A percentile compares a stretch with the other conserved stretches of the same genome.
Conservation (phyloP, 2,888 invertebrate genomes). For the Eupithecia tripunctaria region DNA sequence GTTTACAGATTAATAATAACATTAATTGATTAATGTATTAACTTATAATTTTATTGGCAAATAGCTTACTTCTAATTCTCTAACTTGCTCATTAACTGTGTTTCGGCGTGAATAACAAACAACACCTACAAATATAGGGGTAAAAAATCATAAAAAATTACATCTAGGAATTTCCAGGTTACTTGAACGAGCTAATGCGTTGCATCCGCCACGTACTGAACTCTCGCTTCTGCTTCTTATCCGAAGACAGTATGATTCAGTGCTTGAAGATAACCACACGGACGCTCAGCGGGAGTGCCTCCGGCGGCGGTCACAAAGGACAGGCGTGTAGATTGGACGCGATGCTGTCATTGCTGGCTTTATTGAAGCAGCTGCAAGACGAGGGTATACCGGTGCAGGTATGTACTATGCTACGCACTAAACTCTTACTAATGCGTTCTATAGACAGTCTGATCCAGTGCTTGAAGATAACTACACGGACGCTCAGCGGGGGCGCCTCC, state of each 20-base stretch:
- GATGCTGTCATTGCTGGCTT: slow-evolving; percentile 62
- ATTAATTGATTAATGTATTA: no score
- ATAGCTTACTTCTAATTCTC: no score
- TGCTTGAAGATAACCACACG: slow-evolving; percentile 57
- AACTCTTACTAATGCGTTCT: slow-evolving; percentile 57
- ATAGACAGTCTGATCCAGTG: slow-evolving; percentile 64
- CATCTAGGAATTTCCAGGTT: slow-evolving; percentile 55
- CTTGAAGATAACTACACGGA: slow-evolving; percentile 55
- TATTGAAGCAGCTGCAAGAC: slow-evolving; percentile 60
- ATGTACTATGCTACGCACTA: background rate
- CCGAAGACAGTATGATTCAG: slow-evolving; percentile 64
- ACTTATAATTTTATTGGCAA: no score
- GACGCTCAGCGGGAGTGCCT: slow-evolving; percentile 62
- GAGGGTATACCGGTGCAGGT: slow-evolving; percentile 72
- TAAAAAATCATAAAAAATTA: background rate
- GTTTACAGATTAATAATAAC: no score
- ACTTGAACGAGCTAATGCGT: slow-evolving; percentile 73
- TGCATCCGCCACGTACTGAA: slow-evolving; percentile 69
- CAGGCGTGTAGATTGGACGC: slow-evolving; percentile 72
- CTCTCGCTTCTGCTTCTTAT: slow-evolving; percentile 65
- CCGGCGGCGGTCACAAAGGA: slow-evolving; percentile 71
- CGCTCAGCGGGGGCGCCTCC: slow-evolving; percentile 62
- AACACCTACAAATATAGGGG: no score
- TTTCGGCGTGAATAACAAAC: no score
- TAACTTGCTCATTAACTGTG: no score